phyloP scores from a whole-genome alignment of 2,113 vertebrate species.

The Pogonocichla stellata region DNA sequence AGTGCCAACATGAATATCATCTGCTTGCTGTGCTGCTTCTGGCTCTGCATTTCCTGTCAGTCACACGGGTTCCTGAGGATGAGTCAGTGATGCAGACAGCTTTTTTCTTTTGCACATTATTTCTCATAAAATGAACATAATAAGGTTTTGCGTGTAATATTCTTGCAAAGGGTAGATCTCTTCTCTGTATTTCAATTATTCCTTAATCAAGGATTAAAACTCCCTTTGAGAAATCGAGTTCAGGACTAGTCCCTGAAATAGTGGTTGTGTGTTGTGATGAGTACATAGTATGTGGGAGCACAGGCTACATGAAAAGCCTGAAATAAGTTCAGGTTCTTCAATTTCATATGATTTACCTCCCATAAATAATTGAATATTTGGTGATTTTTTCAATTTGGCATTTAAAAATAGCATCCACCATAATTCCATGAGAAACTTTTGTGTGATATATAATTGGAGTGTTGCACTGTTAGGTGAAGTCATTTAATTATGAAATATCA shows the following conservation, averaged over 20 bases:
- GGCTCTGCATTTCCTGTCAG: background rate
- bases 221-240: background rate
- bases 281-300: background rate
- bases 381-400: background rate
- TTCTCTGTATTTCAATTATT: background rate
- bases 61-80: background rate
- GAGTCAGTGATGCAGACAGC: background rate
- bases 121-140: background rate
- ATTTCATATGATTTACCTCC: background rate
- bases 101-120: background rate
- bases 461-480: background rate
- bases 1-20: background rate
- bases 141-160: background rate
- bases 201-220: background rate
- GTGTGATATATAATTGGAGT: background rate
- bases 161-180: background rate
- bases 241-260: background rate
- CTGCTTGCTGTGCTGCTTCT: background rate
- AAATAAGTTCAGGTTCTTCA: background rate
- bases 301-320: background rate
- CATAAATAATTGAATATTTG: background rate
- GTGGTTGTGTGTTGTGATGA: background rate
- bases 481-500: background rate
- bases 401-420: background rate
- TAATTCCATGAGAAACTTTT: background rate